phyloP scores from a whole-genome alignment of 2,888 invertebrate species.

The Ormyrus pomaceus region DNA sequence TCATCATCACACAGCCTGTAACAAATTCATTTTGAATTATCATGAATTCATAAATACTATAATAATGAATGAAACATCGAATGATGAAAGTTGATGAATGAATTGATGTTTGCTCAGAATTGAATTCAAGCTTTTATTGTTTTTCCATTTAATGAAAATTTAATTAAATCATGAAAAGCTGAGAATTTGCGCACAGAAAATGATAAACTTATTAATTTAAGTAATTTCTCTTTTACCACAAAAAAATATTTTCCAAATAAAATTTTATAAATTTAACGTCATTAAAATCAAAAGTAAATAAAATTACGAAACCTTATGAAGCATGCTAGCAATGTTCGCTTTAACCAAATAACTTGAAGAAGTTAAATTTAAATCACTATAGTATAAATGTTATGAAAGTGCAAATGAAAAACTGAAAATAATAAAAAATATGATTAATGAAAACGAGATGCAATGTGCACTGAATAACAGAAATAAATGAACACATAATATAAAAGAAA shows the following conservation, averaged over 20 bases:
- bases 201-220: no score
- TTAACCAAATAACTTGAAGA: slow-evolving; percentile 12
- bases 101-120: background rate
- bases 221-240: no score
- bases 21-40: slow-evolving; percentile 66
- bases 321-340: slow-evolving; percentile 28
- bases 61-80: slow-evolving; percentile 17
- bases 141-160: slow-evolving; percentile 4
- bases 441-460: slow-evolving; percentile 18
- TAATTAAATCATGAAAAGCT: background rate
- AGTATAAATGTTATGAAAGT: background rate
- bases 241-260: background rate
- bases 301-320: slow-evolving; percentile 24
- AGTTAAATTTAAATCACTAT: slow-evolving; percentile 12
- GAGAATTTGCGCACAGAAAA: no score
- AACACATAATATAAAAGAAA: slow-evolving; percentile 1
- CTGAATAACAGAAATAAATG: slow-evolving; percentile 6
- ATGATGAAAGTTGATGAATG: slow-evolving; percentile 23
- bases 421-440: slow-evolving; percentile 5
- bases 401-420: background rate
- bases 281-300: slow-evolving; percentile 9
- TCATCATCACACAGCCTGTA: slow-evolving; percentile 76
- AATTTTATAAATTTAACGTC: slow-evolving; percentile 3
- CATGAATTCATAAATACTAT: slow-evolving; percentile 29
- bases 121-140: background rate